Base-by-base conservation (phyloP, 1,140 invertebrate species). In the Homarus americanus region DNA sequence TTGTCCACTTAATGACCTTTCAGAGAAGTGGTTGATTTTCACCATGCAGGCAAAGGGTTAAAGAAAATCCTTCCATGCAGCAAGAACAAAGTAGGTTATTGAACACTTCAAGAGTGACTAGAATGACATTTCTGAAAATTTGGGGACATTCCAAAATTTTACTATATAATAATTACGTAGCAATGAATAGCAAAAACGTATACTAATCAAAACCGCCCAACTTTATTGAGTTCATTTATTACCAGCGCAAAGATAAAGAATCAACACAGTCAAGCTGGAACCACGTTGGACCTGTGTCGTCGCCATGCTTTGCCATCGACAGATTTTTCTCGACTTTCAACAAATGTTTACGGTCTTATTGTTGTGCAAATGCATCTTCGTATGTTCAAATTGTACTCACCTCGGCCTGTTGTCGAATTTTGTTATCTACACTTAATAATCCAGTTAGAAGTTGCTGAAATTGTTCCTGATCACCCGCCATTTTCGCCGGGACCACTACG, bases 391-490 rank as follows among this genome's bases (percentile, higher is more conserved):
- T 63, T 38, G 49, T 53, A 41, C 88, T 90, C 66, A 90, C 88
- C 87, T 90, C 88, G 58, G 88, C 88, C 80, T 90, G 80, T 32
- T 90, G 88, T 84, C 88, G 80, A 28, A 90, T 83, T 58, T 83
- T 90, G 38, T 90, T 90, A 24, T 90, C 88, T 5, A 40, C 80
- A 66, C 80, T 90, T 82, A 90, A 40, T 76, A 90, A 90, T 83
- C 69, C 88, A 28, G 88, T 83, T 76, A 90, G 78, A 41, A 90
- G 80, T 72, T 90, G 88, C 88, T 90, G 88, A 58, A 90, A 90
- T 83, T 90, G 72, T 36, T 90, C 80, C 69, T 83, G 88, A 76
- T 90, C 88, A 38, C 80, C 88, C 88, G 88, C 88, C 88, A 90
- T 90, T 83, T 90, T 90, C 88, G 73, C 88, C 88, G 88, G 80